Evolutionary conservation across 2,888 invertebrate genomes (phyloP).

Genomic region (Parnassius apollo): DNA sequence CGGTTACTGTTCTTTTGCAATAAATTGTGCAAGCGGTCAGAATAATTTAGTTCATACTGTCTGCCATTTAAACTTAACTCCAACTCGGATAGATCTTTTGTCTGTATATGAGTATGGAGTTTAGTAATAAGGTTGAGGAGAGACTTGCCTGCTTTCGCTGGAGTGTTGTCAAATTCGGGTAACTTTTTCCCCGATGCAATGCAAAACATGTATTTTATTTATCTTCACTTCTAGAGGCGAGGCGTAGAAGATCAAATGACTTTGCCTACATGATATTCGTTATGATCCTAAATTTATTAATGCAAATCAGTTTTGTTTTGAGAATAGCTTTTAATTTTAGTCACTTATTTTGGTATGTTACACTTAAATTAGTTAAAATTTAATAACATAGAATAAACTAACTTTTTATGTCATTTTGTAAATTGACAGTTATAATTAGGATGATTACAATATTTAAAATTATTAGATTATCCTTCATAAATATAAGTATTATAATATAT

Average conservation of each 20-base stretch:
- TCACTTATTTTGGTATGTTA: no score
- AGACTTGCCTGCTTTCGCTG: slow-evolving; percentile 1
- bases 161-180: neutral
- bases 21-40: neutral
- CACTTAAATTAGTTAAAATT: no score
- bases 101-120: neutral
- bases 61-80: slow-evolving; percentile 2
- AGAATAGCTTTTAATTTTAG: no score
- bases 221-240: neutral
- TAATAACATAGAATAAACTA: no score
- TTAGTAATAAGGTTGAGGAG: neutral
- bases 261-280: neutral
- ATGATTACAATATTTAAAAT: no score
- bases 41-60: neutral
- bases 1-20: no score
- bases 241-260: neutral
- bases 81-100: neutral
- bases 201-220: neutral
- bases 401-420: no score
- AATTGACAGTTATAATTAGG: no score
- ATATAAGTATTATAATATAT: neutral
- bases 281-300: neutral
- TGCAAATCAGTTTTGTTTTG: neutral
- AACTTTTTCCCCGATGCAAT: neutral
- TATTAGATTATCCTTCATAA: no score